Evolutionary conservation across 2,888 invertebrate species (phyloP).

Genomic region (Eledona agricola): DNA sequence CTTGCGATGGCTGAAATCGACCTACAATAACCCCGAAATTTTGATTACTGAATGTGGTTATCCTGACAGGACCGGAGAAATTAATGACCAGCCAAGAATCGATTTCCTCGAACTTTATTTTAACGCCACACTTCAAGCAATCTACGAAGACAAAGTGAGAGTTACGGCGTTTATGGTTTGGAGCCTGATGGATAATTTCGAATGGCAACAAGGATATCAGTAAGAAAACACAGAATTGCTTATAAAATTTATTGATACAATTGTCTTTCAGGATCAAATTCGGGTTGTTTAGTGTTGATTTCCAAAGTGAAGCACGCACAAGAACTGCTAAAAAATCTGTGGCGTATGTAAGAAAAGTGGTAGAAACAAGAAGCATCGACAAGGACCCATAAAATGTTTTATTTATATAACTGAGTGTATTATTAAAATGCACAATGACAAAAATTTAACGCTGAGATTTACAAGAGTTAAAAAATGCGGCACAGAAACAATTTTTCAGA

Average conservation of each 20-base stretch:
- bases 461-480: no score
- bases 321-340: slow-evolving; percentile 60
- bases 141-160: slow-evolving; percentile 38
- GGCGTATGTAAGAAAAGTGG: slow-evolving; percentile 12
- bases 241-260: slow-evolving; percentile 1
- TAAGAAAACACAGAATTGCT: slow-evolving; percentile 26
- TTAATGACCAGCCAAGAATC: slow-evolving; percentile 26
- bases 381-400: no score
- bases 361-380: slow-evolving; percentile 5
- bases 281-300: slow-evolving; percentile 65
- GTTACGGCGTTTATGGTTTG: slow-evolving; percentile 45
- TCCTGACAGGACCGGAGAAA: slow-evolving; percentile 55
- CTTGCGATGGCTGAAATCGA: slow-evolving; percentile 59
- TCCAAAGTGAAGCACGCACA: slow-evolving; percentile 60
- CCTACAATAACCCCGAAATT: slow-evolving; percentile 63
- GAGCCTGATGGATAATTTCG: slow-evolving; percentile 50
- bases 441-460: no score
- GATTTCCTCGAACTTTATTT: slow-evolving; percentile 27
- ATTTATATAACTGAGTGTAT: no score
- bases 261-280: slow-evolving; percentile 55
- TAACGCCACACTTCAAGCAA: slow-evolving; percentile 29
- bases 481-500: no score
- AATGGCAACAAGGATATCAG: slow-evolving; percentile 44
- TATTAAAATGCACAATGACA: no score
- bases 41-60: slow-evolving; percentile 68